Conservation (phyloP, 2,113 vertebrate genomes). For the Paracanthobrama guichenoti region DNA sequence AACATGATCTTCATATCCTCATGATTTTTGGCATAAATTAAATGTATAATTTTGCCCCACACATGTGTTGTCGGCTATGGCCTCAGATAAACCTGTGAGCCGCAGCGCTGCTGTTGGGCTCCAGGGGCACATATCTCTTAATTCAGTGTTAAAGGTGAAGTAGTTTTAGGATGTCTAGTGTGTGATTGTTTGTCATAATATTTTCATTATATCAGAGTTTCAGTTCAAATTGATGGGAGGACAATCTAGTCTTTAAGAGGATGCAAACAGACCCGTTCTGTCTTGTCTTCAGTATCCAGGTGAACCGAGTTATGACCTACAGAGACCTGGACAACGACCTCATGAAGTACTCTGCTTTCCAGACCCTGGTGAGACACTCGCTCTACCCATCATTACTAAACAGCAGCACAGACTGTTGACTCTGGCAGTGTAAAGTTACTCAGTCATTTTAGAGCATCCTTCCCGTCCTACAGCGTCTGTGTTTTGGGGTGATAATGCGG, state of each 20-base stretch:
- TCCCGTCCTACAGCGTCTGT: background rate
- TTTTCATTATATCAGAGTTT: background rate
- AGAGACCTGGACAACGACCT: slow-evolving; percentile 95
- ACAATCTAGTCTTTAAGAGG: background rate
- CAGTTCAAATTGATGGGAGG: background rate
- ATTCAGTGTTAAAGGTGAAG: too few species aligned
- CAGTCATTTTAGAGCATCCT: too few species aligned
- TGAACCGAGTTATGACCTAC: slow-evolving; percentile 96
- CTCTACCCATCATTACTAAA: background rate
- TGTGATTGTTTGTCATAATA: background rate
- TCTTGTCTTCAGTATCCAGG: slow-evolving; percentile 80
- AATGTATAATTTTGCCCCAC: too few species aligned
- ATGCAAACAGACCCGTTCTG: background rate
- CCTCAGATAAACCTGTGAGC: too few species aligned
- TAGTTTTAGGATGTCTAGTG: background rate
- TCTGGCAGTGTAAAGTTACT: background rate
- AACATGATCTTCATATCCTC: too few species aligned
- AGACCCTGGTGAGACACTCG: slow-evolving; percentile 86
- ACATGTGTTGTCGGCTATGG: too few species aligned
- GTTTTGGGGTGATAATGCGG: background rate
- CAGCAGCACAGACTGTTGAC: background rate
- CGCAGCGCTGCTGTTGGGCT: too few species aligned
- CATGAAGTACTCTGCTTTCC: slow-evolving; percentile 90
- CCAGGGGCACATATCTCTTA: too few species aligned
- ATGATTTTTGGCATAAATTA: too few species aligned